These are phyloP conservation scores for Zoanthus gigantus DNA, from an alignment of 92 coral and sea anemone species.

Conservation along the genomic window DNA sequence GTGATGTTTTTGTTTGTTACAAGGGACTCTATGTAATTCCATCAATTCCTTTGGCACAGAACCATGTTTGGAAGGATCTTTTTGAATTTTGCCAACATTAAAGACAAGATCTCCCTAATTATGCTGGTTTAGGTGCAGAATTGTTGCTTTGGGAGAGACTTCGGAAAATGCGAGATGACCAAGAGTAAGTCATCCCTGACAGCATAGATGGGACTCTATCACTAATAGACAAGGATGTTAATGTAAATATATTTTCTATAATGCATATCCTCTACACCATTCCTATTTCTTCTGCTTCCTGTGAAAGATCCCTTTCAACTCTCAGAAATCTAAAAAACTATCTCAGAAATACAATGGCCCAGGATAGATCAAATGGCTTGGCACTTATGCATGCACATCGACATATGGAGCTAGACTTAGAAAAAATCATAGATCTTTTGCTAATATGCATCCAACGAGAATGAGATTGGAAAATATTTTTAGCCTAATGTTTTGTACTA, in stretches of 20 bases:
- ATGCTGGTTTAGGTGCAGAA: slow-evolving; percentile 68
- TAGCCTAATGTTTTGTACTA: slow-evolving; percentile 18
- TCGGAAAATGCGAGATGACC: slow-evolving; percentile 52
- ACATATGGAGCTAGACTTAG: slow-evolving; percentile 64
- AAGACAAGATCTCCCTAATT: slow-evolving; percentile 64
- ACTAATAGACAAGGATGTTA: slow-evolving; percentile 64
- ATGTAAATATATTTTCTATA: slow-evolving; percentile 65
- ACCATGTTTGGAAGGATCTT: slow-evolving; percentile 68
- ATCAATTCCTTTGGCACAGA: slow-evolving; percentile 51
- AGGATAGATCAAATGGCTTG: slow-evolving; percentile 71
- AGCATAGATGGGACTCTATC: slow-evolving; percentile 61
- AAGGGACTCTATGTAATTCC: slow-evolving; percentile 63
- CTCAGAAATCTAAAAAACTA: slow-evolving; percentile 67
- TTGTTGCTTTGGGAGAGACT: slow-evolving; percentile 66
- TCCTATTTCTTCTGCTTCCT: slow-evolving; percentile 71
- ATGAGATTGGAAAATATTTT: slow-evolving; percentile 58
- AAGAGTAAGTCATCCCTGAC: slow-evolving; percentile 67
- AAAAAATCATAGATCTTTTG: slow-evolving; percentile 61
- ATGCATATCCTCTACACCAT: slow-evolving; percentile 68
- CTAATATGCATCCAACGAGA: slow-evolving; percentile 70
- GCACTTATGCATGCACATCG: slow-evolving; percentile 74
- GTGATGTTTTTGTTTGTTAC: slow-evolving; percentile 60
- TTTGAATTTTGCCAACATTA: slow-evolving; percentile 67
- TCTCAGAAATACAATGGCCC: slow-evolving; percentile 71
- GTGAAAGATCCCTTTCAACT: slow-evolving; percentile 73